Conservation (phyloP, 2,888 invertebrate genomes). For the Operophtera brumata region DNA sequence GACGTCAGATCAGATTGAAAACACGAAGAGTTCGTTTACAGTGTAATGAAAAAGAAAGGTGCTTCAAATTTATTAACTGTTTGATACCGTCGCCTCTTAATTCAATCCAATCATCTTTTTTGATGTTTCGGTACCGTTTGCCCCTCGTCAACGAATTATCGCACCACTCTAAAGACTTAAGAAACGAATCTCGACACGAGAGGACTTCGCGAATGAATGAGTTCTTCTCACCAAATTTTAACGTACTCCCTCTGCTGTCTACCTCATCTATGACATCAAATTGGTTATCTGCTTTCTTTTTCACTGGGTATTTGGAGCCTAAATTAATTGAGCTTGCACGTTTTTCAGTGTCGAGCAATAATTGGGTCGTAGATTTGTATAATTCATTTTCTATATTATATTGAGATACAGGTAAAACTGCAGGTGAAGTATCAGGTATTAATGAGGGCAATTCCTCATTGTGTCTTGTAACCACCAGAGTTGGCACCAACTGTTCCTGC, state of each 20-base stretch:
- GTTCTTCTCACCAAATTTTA: slow-evolving; percentile 72
- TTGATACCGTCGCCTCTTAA: slow-evolving; percentile 63
- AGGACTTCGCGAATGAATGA: slow-evolving; percentile 72
- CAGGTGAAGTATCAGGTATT: slow-evolving; percentile 27
- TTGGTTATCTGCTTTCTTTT: slow-evolving; percentile 33
- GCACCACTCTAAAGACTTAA: slow-evolving; percentile 74
- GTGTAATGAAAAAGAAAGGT: slow-evolving; percentile 18
- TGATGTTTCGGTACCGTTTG: slow-evolving; percentile 64
- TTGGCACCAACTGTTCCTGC: slow-evolving; percentile 34
- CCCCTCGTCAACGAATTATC: slow-evolving; percentile 73
- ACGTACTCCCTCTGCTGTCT: slow-evolving; percentile 52
- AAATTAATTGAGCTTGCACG: slow-evolving; percentile 46
- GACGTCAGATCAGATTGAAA: not conserved
- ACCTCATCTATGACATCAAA: slow-evolving; percentile 40
- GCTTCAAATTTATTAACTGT: slow-evolving; percentile 25
- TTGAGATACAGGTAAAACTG: slow-evolving; percentile 27
- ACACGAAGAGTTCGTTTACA: not conserved
- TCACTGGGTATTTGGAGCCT: slow-evolving; percentile 35
- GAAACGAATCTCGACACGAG: slow-evolving; percentile 68
- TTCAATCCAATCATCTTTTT: slow-evolving; percentile 71
- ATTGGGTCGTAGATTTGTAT: slow-evolving; percentile 55
- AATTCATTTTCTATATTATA: slow-evolving; percentile 47
- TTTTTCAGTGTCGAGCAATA: slow-evolving; percentile 57
- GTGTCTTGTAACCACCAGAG: slow-evolving; percentile 40
- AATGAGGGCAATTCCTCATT: slow-evolving; percentile 33